A percentile compares a stretch with the other conserved stretches of the same genome.
These are phyloP conservation scores for Lepus townsendii DNA, from an alignment of 2,797 vertebrate genomes.

Conservation along the genomic window DNA sequence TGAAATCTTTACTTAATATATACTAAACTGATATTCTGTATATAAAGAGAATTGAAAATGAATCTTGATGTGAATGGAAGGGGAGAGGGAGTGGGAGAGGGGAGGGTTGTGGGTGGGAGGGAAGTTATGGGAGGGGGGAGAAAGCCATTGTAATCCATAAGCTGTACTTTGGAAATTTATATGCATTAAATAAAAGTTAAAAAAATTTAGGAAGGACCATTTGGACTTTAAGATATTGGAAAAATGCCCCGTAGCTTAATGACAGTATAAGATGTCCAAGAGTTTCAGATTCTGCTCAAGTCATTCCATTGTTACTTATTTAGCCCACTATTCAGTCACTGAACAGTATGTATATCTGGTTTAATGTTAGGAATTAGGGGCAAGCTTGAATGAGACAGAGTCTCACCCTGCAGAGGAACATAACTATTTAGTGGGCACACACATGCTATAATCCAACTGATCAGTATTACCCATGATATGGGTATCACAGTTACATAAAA, in stretches of 20 bases:
- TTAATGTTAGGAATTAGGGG: not conserved
- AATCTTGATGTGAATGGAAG: too few species aligned
- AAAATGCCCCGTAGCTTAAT: not conserved
- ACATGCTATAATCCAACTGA: not conserved
- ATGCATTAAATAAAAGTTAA: too few species aligned
- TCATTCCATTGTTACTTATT: not conserved
- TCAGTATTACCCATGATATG: not conserved
- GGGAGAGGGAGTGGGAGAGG: too few species aligned
- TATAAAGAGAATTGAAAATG: too few species aligned
- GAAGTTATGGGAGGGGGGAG: too few species aligned
- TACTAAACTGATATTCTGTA: too few species aligned
- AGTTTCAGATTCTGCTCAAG: not conserved
- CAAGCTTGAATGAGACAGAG: not conserved
- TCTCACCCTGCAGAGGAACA: not conserved
- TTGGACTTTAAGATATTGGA: not conserved
- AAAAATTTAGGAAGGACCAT: not conserved
- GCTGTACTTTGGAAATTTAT: too few species aligned
- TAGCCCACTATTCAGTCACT: not conserved
- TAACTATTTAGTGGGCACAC: not conserved
- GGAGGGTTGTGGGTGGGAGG: too few species aligned
- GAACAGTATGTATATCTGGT: not conserved
- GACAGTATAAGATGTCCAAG: not conserved
- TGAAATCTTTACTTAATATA: too few species aligned
- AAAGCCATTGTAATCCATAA: too few species aligned
- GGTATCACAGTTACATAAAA: not conserved